Conservation (phyloP, 2,888 invertebrate species). For the Lepidochrysops patricia region DNA sequence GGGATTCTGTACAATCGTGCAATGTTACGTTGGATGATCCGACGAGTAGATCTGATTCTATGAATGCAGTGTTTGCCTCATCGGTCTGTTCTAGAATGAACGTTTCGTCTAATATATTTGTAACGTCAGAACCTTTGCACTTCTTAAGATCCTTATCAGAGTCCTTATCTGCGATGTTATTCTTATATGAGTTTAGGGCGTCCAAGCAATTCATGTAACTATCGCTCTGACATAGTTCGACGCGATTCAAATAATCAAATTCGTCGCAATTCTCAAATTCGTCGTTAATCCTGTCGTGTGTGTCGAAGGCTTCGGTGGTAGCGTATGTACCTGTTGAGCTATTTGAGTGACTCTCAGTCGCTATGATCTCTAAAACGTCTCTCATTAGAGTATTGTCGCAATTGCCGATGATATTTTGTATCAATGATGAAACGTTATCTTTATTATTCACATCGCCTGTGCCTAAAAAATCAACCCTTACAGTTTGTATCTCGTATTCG, state of each 20-base stretch:
- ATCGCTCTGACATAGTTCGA: neutral
- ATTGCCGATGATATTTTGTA: neutral
- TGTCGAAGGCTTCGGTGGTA: neutral
- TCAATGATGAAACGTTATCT: neutral
- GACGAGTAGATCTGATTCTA: conserved; percentile 30
- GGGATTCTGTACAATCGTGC: conserved; percentile 44
- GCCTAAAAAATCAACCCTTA: conserved; percentile 6
- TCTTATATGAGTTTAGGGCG: neutral
- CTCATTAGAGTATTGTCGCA: neutral
- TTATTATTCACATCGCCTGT: conserved; percentile 17
- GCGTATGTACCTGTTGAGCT: neutral
- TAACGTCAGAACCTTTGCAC: conserved; percentile 18
- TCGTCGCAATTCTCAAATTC: conserved; percentile 13
- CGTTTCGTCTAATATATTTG: conserved; percentile 29
- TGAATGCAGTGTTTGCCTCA: conserved; percentile 53
- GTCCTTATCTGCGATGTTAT: conserved; percentile 18
- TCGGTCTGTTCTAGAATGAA: conserved; percentile 31
- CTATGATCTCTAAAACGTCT: neutral
- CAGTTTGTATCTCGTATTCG: conserved; percentile 14
- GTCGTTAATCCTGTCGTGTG: neutral
- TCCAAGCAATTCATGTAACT: neutral
- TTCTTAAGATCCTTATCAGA: conserved; percentile 22
- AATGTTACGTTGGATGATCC: conserved; percentile 38
- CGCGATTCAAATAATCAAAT: conserved; percentile 3
- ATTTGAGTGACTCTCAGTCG: neutral